phyloP scores from a whole-genome alignment of 2,113 vertebrate species.

The Nansenia antarctica region DNA sequence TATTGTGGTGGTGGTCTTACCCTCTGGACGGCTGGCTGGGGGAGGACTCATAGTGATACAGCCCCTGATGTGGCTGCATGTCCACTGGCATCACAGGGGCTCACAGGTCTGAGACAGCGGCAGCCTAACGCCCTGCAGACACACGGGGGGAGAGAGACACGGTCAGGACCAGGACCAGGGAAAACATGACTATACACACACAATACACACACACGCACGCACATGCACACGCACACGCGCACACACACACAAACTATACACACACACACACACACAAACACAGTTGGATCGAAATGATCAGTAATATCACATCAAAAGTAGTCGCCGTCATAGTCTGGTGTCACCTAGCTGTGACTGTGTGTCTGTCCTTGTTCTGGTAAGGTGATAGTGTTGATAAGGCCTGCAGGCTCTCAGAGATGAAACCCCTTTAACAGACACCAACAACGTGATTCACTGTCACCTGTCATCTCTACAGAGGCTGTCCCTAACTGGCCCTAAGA shows the following conservation, averaged over 20 bases:
- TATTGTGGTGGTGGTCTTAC: too few species aligned
- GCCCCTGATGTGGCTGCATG: slow-evolving; percentile 82
- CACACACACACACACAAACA: not conserved
- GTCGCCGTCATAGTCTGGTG: too few species aligned
- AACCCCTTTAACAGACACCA: too few species aligned
- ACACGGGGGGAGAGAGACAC: slow-evolving; percentile 21
- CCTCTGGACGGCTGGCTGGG: slow-evolving; percentile 74
- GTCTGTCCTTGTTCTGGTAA: too few species aligned
- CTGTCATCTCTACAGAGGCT: too few species aligned
- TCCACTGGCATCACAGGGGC: slow-evolving; percentile 81
- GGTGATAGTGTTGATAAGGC: too few species aligned
- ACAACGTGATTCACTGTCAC: too few species aligned
- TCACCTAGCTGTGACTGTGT: too few species aligned
- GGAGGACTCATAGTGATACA: slow-evolving; percentile 77
- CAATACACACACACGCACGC: not conserved
- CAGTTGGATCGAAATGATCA: too few species aligned
- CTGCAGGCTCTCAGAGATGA: too few species aligned
- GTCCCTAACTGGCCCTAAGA: too few species aligned
- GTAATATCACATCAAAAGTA: too few species aligned
- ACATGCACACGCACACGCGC: not conserved
- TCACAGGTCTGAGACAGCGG: slow-evolving; percentile 45
- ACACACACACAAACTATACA: not conserved
- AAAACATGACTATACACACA: not conserved
- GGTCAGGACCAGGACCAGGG: not conserved
- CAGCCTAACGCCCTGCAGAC: slow-evolving; percentile 65